Percentiles rank a stretch among this genome's conserved stretches.
Conservation (phyloP, 92 coral and sea anemone genomes). For the Diadumene lineata region DNA sequence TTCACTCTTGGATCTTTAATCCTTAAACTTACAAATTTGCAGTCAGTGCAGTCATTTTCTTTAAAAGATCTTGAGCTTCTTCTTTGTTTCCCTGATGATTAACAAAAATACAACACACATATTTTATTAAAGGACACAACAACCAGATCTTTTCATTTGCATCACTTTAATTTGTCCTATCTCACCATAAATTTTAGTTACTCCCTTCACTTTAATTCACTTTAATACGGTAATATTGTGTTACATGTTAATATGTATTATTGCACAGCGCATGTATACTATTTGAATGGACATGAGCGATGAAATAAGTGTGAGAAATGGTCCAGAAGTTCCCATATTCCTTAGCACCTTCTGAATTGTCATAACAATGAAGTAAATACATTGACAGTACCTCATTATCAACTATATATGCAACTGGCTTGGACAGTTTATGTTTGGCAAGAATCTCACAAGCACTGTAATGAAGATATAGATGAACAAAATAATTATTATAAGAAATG, state of each 20-base stretch:
- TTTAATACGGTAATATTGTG: no score
- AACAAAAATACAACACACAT: neutral
- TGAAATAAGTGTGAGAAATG: neutral
- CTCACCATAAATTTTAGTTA: no score
- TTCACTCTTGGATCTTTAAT: no score
- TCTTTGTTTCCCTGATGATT: constrained; percentile 69
- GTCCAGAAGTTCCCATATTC: no score
- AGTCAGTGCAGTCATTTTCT: constrained; percentile 56
- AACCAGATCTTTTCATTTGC: no score
- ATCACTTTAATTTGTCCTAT: neutral
- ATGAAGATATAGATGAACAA: no score
- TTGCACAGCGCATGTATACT: no score
- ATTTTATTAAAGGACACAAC: neutral
- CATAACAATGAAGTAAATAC: neutral
- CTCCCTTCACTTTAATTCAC: no score
- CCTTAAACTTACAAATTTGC: constrained; percentile 69
- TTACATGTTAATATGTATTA: no score
- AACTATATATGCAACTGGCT: constrained; percentile 78
- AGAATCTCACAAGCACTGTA: constrained; percentile 76
- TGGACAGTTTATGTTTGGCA: constrained; percentile 74
- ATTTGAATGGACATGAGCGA: no score
- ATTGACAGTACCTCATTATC: constrained; percentile 66
- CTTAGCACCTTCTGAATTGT: neutral
- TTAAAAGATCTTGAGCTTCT: constrained; percentile 63
- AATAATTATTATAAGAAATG: no score